Evolutionary conservation across 2,113 vertebrate genomes (phyloP), one percentile per base, ranked within the genome.

Genomic region (Ceratotherium simum): DNA sequence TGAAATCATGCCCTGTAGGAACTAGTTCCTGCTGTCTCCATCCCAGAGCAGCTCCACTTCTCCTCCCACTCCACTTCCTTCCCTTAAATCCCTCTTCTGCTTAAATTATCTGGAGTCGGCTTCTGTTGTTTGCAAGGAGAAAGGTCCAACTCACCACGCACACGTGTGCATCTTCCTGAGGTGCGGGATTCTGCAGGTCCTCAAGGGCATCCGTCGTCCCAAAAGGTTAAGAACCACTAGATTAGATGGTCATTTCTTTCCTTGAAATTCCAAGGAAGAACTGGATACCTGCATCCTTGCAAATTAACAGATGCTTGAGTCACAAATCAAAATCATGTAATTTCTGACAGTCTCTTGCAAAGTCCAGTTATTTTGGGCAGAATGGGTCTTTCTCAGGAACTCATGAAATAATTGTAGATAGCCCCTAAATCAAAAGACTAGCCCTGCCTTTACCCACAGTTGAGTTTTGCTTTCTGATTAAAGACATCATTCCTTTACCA

Each of bases 51-150:
- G 25, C 29, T 83, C 46, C 65, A 7, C 42, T 92, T 92, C 73
- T 69, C 79, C 72, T 58, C 31, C 54, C 18, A 81, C 48, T 93
- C 79, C 36, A 85, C 73, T 90, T 95, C 75, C 72, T 85, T 78
- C 79, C 82, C 86, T 67, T 78, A 82, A 92, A 86, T 86, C 23
- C 58, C 79, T 86, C 25, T 76, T 81, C 33, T 91, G 36, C 94
- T 97, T 97, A 86, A 95, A 95, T 94, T 92, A 96, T 42, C 70
- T 65, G 85, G 73, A 31, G 46, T 31, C 33, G 0, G 58, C 67
- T 94, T 93, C 79, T 95, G 33, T 39, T 78, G 33, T 85, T 84
- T 72, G 78, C 29, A 83, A 8, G 76, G 70, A 23, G 48, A 83
- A 67, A 75, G 48, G 56, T 67, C 42, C 23, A 80, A 51, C 39